Base-by-base conservation (phyloP, 2,888 invertebrate species). In the Dolichopus griseipennis region DNA sequence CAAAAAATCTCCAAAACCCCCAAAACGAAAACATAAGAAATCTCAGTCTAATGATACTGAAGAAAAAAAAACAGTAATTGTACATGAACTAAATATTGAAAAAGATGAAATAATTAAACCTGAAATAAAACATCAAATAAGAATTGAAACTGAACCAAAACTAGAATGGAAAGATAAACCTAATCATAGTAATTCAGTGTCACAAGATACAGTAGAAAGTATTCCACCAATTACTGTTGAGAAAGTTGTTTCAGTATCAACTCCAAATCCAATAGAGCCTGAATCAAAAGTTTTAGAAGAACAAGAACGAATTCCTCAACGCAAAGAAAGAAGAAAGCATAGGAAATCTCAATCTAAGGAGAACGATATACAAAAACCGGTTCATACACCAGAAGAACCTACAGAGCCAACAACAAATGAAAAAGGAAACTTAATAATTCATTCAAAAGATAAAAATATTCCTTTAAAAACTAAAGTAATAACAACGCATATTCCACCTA, bases 11-110 rank as follows among this genome's bases (percentile, higher is more conserved):
- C 52, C 52, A 52, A 52, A 52, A 52, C 52, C 52, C 1, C 63
- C 27, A 65, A 68, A 10, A 18, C 68, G 15, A 67, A 64, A 61
- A 41, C 10, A 27, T 20, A 68, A 20, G 15, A 66, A 33, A 62
- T n/a, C 22, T 61, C 41, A 61, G 10, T 34, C 43, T 4, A 9
- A 27, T 27, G 33, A n/a, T 33, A 34, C 34, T 27, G 62, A 66
- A 66, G 27, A 66, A 34, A 27, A 2, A 5, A 61, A 27, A 66
- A 18, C 62, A 66, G 4, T 62, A 62, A 33, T 20, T 7, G 20
- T 37, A 22, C 3, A n/a, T 6, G 61, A 37, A 62, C 20, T 18
- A 66, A 18, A 27, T 2, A 52, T 6, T 4, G 3, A 1, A 3
- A 12, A 7, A 15, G 1, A 27, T 27, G 15, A 33, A 63, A 20